Evolutionary conservation across 2,888 invertebrate species (phyloP).

Genomic region (Xanthia icteritia): DNA sequence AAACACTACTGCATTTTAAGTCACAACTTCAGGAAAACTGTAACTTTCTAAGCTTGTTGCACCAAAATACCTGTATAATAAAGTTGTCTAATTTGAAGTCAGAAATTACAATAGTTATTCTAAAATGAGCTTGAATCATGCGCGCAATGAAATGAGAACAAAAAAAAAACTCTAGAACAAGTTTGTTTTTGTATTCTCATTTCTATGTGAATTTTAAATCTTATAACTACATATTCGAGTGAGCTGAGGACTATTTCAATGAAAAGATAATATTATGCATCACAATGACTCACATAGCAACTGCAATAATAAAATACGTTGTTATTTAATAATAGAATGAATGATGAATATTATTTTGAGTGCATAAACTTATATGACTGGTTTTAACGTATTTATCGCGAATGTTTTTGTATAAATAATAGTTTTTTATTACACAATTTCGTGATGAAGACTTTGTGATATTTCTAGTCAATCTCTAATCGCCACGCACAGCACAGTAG

Average conservation of each 20-base stretch:
- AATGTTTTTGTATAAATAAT: neutral
- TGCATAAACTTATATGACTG: constrained; percentile 16
- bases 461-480: neutral
- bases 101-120: constrained; percentile 32
- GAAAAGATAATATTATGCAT: constrained; percentile 32
- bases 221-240: constrained; percentile 57
- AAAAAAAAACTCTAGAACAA: constrained; percentile 40
- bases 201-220: constrained; percentile 51
- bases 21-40: constrained; percentile 20
- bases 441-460: neutral
- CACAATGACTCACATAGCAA: constrained; percentile 7
- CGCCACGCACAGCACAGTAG: neutral
- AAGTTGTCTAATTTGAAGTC: constrained; percentile 21
- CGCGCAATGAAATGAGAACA: constrained; percentile 65
- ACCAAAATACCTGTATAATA: constrained; percentile 26
- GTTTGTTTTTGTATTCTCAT: constrained; percentile 63
- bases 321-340: constrained; percentile 4
- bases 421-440: neutral
- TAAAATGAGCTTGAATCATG: constrained; percentile 68
- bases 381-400: neutral
- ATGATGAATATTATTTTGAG: constrained; percentile 27
- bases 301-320: neutral
- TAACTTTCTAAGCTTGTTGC: constrained; percentile 52
- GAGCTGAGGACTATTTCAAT: constrained; percentile 65
- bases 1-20: constrained; percentile 23